A percentile compares a stretch with the other conserved stretches of the same genome.
phyloP scores from a whole-genome alignment of 2,888 invertebrate genomes.

The Cerceris ruficornis region DNA sequence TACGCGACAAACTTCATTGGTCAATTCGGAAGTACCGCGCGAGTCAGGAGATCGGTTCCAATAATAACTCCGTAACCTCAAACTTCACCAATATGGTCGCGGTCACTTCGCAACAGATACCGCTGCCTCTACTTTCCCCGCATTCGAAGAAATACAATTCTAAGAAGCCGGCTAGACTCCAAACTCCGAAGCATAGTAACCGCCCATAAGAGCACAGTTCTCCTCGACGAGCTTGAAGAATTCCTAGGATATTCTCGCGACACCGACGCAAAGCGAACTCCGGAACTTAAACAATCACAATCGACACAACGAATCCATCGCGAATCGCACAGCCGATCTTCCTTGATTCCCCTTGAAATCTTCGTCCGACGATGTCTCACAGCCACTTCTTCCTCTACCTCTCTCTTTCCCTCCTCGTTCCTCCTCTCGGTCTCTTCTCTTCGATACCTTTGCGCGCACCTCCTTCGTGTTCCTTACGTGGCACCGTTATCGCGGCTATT shows the following conservation, averaged over 20 bases:
- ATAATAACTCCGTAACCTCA: not conserved
- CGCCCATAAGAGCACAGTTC: conserved; percentile 48
- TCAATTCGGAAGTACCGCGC: too few relatives aligned
- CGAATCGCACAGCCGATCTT: conserved; percentile 21
- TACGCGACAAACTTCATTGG: too few relatives aligned
- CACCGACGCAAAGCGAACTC: conserved; percentile 18
- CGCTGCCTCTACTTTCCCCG: not conserved
- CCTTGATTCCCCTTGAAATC: conserved; percentile 13
- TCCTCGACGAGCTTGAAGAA: not conserved
- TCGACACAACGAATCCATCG: conserved; percentile 45
- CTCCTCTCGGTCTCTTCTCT: not conserved
- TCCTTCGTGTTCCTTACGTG: conserved; percentile 8
- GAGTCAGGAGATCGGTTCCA: not conserved
- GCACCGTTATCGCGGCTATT: conserved; percentile 26
- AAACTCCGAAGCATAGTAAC: conserved; percentile 25
- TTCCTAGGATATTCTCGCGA: conserved; percentile 13
- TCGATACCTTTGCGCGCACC: conserved; percentile 3
- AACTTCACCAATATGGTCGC: not conserved
- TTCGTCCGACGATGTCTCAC: conserved; percentile 23
- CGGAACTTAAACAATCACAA: conserved; percentile 26
- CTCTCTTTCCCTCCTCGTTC: conserved; percentile 4
- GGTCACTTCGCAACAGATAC: not conserved
- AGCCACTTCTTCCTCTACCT: not conserved
- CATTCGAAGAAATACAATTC: not conserved
- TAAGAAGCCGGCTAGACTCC: not conserved